phyloP scores from a whole-genome alignment of 2,888 invertebrate species.

The Synergus umbraculus region DNA sequence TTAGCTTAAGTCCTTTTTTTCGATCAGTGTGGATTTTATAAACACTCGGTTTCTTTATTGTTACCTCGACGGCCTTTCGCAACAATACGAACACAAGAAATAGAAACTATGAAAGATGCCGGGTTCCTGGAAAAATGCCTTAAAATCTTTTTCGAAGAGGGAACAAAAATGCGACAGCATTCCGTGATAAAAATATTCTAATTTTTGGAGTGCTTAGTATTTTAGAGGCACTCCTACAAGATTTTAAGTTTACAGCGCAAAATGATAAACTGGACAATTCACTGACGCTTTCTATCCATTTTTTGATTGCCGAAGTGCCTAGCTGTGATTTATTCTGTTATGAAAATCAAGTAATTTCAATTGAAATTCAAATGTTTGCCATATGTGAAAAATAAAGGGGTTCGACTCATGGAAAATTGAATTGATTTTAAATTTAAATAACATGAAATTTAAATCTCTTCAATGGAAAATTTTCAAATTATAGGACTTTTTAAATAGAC shows the following conservation, averaged over 20 bases:
- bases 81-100: conserved; percentile 9
- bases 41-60: neutral
- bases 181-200: conserved; percentile 31
- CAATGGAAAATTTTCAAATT: neutral
- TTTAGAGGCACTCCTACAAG: neutral
- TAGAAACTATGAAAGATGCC: conserved; percentile 15
- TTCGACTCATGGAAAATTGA: neutral
- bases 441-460: neutral
- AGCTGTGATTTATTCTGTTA: conserved; percentile 25
- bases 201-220: conserved; percentile 8
- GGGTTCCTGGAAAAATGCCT: neutral
- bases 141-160: conserved; percentile 2
- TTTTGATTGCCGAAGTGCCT: conserved; percentile 24
- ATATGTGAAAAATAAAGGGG: neutral
- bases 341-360: neutral
- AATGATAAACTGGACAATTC: neutral
- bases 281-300: neutral
- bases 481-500: neutral
- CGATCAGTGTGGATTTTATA: neutral
- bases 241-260: neutral
- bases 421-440: neutral
- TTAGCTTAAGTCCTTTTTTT: neutral
- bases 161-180: conserved; percentile 38
- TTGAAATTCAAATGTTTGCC: neutral
- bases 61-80: neutral